Percentiles rank a stretch among this genome's conserved stretches.
Evolutionary conservation across 2,113 vertebrate species (phyloP).

Genomic region (Dunckerocampus dactyliophorus): DNA sequence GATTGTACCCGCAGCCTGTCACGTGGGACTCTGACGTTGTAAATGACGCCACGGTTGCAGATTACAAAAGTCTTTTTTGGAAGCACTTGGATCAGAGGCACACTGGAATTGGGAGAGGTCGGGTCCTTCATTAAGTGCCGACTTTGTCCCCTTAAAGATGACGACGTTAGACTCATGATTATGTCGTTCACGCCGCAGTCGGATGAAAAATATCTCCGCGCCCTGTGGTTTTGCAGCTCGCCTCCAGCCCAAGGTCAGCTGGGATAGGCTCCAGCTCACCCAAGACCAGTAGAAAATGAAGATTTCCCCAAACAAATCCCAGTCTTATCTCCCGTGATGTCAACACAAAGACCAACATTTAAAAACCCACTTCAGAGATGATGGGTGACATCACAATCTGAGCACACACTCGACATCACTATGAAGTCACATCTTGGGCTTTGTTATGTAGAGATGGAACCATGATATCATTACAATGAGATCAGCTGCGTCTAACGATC

Average conservation of each 20-base stretch:
- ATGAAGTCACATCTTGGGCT: neutral
- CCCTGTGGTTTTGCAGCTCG: too few species aligned
- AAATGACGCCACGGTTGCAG: constrained; percentile 5
- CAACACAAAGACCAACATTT: neutral
- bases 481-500: neutral
- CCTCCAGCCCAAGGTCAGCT: too few species aligned
- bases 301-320: neutral
- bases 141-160: neutral
- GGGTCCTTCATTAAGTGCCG: neutral
- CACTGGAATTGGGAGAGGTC: neutral
- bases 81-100: neutral
- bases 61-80: neutral
- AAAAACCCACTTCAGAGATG: neutral
- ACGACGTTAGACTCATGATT: neutral
- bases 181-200: neutral
- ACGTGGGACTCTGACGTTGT: neutral
- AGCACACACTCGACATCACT: neutral
- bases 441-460: neutral
- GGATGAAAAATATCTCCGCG: too few species aligned
- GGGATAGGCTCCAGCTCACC: neutral
- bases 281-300: neutral
- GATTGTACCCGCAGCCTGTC: neutral
- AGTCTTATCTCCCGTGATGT: neutral
- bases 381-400: neutral
- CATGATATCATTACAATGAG: neutral